Percentiles rank a stretch among this genome's conserved stretches.
phyloP scores from a whole-genome alignment of 2,113 vertebrate genomes.

The Epinephelus fuscoguttatus region DNA sequence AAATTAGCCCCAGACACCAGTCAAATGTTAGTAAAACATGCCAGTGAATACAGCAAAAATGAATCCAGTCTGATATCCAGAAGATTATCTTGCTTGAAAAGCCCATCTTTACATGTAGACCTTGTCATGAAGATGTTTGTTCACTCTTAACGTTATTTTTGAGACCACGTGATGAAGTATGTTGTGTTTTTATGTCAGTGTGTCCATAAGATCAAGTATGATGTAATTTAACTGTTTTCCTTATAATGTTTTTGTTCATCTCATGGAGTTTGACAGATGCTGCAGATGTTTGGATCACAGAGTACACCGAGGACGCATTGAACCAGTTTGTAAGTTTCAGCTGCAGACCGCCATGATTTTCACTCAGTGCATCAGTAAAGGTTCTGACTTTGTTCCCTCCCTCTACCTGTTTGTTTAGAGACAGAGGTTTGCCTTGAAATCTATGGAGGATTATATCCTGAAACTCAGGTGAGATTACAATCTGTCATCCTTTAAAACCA shows the following conservation, averaged over 20 bases:
- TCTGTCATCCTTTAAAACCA: not conserved
- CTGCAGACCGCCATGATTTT: not conserved
- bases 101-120: not conserved
- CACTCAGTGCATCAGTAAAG: not conserved
- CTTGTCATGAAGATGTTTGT: not conserved
- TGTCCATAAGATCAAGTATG: not conserved
- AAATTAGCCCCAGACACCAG: too few species aligned
- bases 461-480: conserved; percentile 77
- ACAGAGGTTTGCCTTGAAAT: conserved; percentile 67
- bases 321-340: conserved; percentile 67
- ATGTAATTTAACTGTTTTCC: not conserved
- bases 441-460: conserved; percentile 73
- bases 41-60: too few species aligned
- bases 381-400: too few species aligned
- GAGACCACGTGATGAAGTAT: not conserved
- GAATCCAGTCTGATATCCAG: not conserved
- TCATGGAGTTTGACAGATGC: conserved; percentile 77
- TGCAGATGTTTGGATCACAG: conserved; percentile 66
- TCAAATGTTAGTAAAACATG: too few species aligned
- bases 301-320: conserved; percentile 65
- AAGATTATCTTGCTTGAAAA: not conserved
- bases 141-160: not conserved
- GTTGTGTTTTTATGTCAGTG: not conserved
- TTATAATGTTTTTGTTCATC: not conserved
- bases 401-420: conserved; percentile 63